These are phyloP conservation scores for Danio rerio DNA, from an alignment of 2,113 vertebrate genomes.

Conservation along the genomic window DNA sequence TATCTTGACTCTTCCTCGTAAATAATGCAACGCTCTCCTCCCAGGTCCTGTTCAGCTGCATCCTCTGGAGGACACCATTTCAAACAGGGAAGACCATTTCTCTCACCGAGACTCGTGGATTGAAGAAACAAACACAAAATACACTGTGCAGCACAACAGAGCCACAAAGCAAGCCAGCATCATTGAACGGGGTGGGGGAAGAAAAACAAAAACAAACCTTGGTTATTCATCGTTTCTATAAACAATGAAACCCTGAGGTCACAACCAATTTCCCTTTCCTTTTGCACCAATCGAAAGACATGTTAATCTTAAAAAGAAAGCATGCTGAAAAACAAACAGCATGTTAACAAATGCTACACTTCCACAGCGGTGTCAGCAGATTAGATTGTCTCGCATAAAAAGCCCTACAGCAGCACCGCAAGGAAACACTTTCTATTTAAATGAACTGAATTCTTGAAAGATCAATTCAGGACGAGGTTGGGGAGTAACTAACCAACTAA, in stretches of 20 bases:
- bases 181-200: too few species aligned
- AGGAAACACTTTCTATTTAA: slow-evolving; percentile 38
- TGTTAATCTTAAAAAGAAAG: slow-evolving; percentile 21
- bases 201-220: background rate
- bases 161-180: too few species aligned
- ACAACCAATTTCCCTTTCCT: background rate
- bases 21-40: slow-evolving; percentile 24
- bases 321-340: slow-evolving; percentile 37
- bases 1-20: background rate
- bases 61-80: slow-evolving; percentile 19
- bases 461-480: slow-evolving; percentile 1
- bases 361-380: slow-evolving; percentile 14
- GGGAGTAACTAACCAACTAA: slow-evolving; percentile 2
- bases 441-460: slow-evolving; percentile 36
- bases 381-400: slow-evolving; percentile 35
- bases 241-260: slow-evolving; percentile 4
- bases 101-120: too few species aligned
- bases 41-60: background rate
- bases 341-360: slow-evolving; percentile 32
- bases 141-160: too few species aligned
- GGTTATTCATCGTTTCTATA: background rate
- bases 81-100: slow-evolving; percentile 13
- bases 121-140: too few species aligned
- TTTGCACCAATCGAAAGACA: slow-evolving; percentile 13
- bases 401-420: slow-evolving; percentile 39